phyloP scores from a whole-genome alignment of 2,797 vertebrate species.

The Dryobates pubescens region DNA sequence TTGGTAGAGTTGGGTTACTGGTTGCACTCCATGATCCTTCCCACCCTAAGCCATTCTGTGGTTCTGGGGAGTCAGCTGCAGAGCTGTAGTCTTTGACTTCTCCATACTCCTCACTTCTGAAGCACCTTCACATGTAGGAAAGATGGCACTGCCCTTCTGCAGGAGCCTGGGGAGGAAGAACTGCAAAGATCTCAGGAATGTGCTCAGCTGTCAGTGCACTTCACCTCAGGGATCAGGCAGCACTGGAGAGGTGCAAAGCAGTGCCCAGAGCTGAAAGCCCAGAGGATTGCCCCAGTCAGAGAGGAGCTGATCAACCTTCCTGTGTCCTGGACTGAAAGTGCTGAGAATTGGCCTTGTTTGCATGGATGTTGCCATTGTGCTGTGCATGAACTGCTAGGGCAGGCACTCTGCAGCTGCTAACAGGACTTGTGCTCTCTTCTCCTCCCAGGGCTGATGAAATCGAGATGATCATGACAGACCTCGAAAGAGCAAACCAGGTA shows the following conservation, averaged over 20 bases:
- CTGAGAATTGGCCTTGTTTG: not conserved
- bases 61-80: not conserved
- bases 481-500: conserved; percentile 99
- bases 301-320: not conserved
- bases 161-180: not conserved
- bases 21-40: no score
- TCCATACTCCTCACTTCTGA: not conserved
- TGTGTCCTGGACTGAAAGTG: not conserved
- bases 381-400: not conserved
- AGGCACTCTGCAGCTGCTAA: conserved; percentile 21
- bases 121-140: not conserved
- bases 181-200: not conserved
- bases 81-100: not conserved
- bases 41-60: no score
- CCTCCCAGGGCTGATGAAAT: conserved; percentile 92
- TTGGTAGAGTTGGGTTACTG: no score
- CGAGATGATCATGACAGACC: conserved; percentile 99
- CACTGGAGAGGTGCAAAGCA: not conserved
- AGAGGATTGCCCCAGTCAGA: not conserved
- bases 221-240: fast-evolving
- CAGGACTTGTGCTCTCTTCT: conserved; percentile 39
- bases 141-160: not conserved
- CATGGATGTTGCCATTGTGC: not conserved
- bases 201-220: fast-evolving
- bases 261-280: not conserved